Conservation (phyloP, 1,140 invertebrate genomes). For the Mizuhopecten yessoensis region DNA sequence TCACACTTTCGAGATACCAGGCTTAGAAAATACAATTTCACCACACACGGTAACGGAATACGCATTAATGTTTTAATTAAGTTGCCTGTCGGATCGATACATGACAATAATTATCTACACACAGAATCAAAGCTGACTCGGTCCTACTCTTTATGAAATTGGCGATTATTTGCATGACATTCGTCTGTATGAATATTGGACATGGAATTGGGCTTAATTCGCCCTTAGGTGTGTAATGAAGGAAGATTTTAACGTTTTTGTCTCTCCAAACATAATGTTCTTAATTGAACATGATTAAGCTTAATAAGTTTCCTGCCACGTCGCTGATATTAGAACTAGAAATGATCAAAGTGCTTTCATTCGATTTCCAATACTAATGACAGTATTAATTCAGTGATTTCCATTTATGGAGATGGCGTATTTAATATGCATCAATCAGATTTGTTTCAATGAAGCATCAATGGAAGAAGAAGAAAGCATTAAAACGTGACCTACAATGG, state of each 20-base stretch:
- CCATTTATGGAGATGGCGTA: not conserved
- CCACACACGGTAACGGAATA: not conserved
- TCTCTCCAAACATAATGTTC: slow-evolving; percentile 19
- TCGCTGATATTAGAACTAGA: slow-evolving; percentile 27
- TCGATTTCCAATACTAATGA: slow-evolving; percentile 26
- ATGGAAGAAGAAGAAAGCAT: not conserved
- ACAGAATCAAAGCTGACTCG: not conserved
- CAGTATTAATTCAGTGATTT: not conserved
- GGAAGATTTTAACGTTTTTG: slow-evolving; percentile 15
- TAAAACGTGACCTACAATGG: not conserved
- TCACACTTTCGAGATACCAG: slow-evolving; percentile 16
- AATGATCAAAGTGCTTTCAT: slow-evolving; percentile 28
- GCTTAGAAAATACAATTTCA: not conserved
- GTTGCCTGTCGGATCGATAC: not conserved
- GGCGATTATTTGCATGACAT: slow-evolving; percentile 28
- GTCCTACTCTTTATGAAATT: not conserved
- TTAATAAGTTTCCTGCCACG: slow-evolving; percentile 26
- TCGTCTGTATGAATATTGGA: slow-evolving; percentile 7
- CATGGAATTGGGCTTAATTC: slow-evolving; percentile 33
- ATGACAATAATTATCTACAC: slow-evolving; percentile 14
- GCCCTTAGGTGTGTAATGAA: not conserved
- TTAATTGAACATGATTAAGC: slow-evolving; percentile 35
- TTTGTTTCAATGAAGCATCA: slow-evolving; percentile 3
- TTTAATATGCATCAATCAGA: slow-evolving; percentile 24
- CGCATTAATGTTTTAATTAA: slow-evolving; percentile 40